phyloP scores from a whole-genome alignment of 2,797 vertebrate genomes.

The Pelochelys cantorii region DNA sequence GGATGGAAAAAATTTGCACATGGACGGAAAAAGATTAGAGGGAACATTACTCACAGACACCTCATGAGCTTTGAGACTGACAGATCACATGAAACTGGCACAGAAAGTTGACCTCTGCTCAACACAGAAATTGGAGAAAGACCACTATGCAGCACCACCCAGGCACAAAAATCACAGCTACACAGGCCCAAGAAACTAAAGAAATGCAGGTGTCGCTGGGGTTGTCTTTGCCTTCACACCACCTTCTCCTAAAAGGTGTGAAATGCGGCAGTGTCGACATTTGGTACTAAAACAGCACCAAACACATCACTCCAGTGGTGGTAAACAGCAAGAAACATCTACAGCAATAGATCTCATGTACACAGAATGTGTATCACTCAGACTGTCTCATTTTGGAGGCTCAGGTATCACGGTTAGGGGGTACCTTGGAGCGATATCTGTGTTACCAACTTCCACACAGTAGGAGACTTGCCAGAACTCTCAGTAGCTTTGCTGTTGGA shows the following conservation, averaged over 20 bases:
- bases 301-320: not conserved
- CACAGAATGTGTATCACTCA: not conserved
- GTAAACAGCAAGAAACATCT: constrained; percentile 24
- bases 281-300: not conserved
- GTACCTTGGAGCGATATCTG: constrained; percentile 12
- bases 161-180: constrained; percentile 18
- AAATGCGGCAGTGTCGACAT: not conserved
- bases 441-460: constrained; percentile 14
- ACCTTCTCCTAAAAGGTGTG: not conserved
- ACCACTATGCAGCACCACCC: not conserved
- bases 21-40: too few relatives aligned
- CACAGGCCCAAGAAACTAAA: not conserved
- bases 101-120: not conserved
- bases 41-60: not conserved
- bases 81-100: not conserved
- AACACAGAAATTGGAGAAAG: not conserved
- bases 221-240: not conserved
- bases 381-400: constrained; percentile 26
- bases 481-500: constrained; percentile 21
- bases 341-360: constrained; percentile 22
- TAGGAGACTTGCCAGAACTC: not conserved
- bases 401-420: not conserved
- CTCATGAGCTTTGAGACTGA: not conserved
- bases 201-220: not conserved
- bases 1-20: too few relatives aligned